Conservation (phyloP, 2,888 invertebrate species). For the Reticulitermes lucifugus region DNA sequence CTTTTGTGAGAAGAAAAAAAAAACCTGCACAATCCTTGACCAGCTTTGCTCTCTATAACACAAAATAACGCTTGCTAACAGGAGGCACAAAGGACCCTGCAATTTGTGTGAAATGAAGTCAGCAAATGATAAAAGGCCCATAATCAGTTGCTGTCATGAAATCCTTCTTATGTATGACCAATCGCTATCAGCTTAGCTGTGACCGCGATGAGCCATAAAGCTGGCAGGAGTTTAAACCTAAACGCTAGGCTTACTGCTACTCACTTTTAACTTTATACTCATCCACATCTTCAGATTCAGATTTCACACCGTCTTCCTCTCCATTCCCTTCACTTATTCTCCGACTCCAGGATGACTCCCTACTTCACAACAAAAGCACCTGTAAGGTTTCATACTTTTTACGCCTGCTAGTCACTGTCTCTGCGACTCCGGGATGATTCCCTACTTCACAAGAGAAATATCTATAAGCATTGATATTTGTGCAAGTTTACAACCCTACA, state of each 20-base stretch:
- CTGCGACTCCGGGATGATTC: constrained; percentile 14
- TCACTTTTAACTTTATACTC: constrained; percentile 32
- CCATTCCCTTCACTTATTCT: constrained; percentile 8
- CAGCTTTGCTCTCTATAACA: not conserved
- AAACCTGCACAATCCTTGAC: not conserved
- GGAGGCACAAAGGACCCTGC: not conserved
- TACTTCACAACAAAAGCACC: constrained; percentile 29
- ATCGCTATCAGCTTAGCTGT: not conserved
- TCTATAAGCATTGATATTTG: not conserved
- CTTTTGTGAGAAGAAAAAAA: not conserved
- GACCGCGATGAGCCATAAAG: not conserved
- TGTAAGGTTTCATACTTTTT: constrained; percentile 20
- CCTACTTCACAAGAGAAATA: constrained; percentile 12
- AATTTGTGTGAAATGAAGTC: not conserved
- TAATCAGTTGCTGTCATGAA: not conserved
- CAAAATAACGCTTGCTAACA: not conserved
- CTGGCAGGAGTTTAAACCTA: not conserved
- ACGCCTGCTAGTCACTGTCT: not conserved
- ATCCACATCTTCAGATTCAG: constrained; percentile 19
- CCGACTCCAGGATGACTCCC: constrained; percentile 27
- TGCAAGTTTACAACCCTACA: no score
- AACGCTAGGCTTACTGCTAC: constrained; percentile 4
- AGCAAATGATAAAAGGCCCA: not conserved
- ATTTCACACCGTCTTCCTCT: not conserved
- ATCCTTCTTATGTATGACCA: not conserved